A percentile compares a stretch with the other conserved stretches of the same genome.
Evolutionary conservation across 2,113 vertebrate species (phyloP).

Genomic region (Hoplias malabaricus): DNA sequence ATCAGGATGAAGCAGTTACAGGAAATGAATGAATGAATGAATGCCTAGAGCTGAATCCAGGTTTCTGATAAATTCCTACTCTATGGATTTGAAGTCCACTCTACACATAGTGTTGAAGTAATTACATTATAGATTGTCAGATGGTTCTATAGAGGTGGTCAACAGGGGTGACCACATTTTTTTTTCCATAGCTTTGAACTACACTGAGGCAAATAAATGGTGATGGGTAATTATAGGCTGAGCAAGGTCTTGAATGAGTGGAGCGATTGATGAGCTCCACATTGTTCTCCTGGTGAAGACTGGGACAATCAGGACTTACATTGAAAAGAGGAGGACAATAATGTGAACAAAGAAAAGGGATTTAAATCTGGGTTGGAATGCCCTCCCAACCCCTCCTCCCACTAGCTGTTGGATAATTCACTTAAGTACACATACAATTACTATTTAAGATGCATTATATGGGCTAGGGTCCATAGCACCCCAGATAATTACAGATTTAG

Average conservation of each 20-base stretch:
- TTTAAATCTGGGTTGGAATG: not conserved
- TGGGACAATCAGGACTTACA: not conserved
- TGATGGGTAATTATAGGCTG: slow-evolving; percentile 26
- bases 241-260: slow-evolving; percentile 8
- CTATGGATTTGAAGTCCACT: not conserved
- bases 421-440: not conserved
- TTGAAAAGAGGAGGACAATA: not conserved
- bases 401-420: no score
- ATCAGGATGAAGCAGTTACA: no score
- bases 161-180: slow-evolving; percentile 23
- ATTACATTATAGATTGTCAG: slow-evolving; percentile 5
- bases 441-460: no score
- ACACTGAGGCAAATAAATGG: slow-evolving; percentile 25
- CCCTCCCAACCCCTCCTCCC: no score
- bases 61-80: not conserved
- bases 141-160: not conserved
- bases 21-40: no score
- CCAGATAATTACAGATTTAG: no score
- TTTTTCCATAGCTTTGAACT: slow-evolving; percentile 24
- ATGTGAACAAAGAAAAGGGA: not conserved
- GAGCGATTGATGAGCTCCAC: slow-evolving; percentile 26
- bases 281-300: slow-evolving; percentile 12
- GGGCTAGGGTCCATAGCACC: no score
- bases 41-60: no score
- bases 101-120: not conserved